These are phyloP conservation scores for Meles meles DNA, from an alignment of 2,113 vertebrate genomes.

Conservation along the genomic window DNA sequence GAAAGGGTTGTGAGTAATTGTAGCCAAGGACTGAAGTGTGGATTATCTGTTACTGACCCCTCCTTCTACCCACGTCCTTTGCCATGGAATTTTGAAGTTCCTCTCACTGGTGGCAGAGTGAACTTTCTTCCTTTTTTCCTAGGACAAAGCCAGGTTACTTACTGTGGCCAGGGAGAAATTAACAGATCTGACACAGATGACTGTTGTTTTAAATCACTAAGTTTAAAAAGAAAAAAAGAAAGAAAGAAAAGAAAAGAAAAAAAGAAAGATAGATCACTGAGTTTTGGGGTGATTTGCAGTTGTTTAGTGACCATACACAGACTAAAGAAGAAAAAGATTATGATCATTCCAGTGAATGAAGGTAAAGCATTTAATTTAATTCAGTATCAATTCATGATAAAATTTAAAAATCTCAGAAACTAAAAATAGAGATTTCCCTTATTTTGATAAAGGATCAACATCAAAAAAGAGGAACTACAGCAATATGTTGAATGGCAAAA, in stretches of 20 bases:
- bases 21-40: background rate
- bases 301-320: background rate
- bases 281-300: background rate
- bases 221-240: background rate
- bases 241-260: too few species aligned
- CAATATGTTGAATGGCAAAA: background rate
- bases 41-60: background rate
- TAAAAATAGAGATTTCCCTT: background rate
- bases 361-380: background rate
- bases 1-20: background rate
- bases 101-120: background rate
- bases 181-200: background rate
- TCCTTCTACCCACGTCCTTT: background rate
- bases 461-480: background rate
- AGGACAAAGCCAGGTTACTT: background rate
- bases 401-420: background rate
- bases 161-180: background rate
- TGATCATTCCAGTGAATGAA: background rate
- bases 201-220: background rate
- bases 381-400: background rate
- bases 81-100: background rate
- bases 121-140: background rate
- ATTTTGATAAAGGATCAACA: background rate
- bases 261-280: background rate
- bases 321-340: background rate